Evolutionary conservation across 2,888 invertebrate genomes (phyloP).

Genomic region (Drepana falcataria): DNA sequence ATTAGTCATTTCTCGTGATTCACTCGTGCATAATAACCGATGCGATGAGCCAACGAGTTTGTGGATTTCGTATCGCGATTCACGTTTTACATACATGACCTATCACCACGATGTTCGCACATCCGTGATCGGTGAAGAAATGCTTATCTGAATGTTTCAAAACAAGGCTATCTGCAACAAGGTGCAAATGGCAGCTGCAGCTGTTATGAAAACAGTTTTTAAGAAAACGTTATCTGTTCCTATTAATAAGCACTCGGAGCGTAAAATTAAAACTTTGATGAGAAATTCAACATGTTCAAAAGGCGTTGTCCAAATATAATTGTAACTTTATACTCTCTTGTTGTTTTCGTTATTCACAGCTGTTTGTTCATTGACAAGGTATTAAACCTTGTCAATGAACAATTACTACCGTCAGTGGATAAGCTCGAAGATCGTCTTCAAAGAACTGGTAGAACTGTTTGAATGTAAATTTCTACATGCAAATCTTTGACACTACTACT

Average conservation of each 20-base stretch:
- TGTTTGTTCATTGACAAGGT: background rate
- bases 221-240: background rate
- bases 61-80: background rate
- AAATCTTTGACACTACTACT: background rate
- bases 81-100: constrained; percentile 3
- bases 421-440: background rate
- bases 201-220: constrained; percentile 2
- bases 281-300: background rate
- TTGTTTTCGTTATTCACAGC: background rate
- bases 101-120: constrained; percentile 1
- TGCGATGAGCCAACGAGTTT: constrained; percentile 1
- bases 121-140: constrained; percentile 1
- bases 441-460: background rate
- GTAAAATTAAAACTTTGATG: background rate
- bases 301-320: background rate
- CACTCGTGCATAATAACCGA: background rate
- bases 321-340: background rate
- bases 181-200: background rate
- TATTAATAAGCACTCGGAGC: background rate
- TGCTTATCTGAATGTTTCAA: constrained; percentile 4
- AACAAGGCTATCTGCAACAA: constrained; percentile 3
- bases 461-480: background rate
- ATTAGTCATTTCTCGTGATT: background rate
- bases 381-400: background rate
- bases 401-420: background rate